Percentiles rank a stretch among this genome's conserved stretches.
Evolutionary conservation across 2,113 vertebrate species (phyloP).

Genomic region (Zeus faber): DNA sequence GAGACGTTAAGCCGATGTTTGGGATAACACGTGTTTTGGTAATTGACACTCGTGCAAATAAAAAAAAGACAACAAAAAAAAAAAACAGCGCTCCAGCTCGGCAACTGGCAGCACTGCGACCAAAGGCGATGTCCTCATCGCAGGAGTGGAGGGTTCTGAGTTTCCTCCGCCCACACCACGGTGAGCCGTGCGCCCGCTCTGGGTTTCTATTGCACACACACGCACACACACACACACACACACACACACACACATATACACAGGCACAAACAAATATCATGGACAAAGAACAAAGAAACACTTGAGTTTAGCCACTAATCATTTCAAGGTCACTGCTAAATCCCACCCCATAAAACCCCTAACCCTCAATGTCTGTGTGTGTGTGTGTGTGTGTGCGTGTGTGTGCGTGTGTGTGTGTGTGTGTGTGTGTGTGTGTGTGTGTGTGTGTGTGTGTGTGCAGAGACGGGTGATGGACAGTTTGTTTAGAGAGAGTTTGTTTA

Average conservation of each 20-base stretch:
- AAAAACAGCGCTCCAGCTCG: background rate
- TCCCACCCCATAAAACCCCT: too few relatives aligned
- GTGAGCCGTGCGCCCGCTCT: constrained; percentile 33
- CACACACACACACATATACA: constrained; percentile 31
- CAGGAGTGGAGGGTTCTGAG: constrained; percentile 32
- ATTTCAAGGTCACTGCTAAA: constrained; percentile 48
- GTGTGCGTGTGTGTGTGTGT: too few relatives aligned
- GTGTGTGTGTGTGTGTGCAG: too few relatives aligned
- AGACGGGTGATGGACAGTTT: too few relatives aligned
- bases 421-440: too few relatives aligned
- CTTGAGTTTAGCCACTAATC: constrained; percentile 55
- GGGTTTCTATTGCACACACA: constrained; percentile 42
- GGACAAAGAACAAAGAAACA: background rate
- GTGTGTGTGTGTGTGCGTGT: too few relatives aligned
- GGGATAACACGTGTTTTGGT: constrained; percentile 34
- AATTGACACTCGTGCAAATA: constrained; percentile 33
- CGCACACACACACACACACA: constrained; percentile 13
- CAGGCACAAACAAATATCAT: background rate
- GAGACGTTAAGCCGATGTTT: constrained; percentile 19
- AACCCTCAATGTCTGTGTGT: too few relatives aligned
- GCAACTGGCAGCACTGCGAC: constrained; percentile 53
- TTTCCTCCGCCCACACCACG: constrained; percentile 52
- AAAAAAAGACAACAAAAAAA: constrained; percentile 40
- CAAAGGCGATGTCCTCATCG: constrained; percentile 51
- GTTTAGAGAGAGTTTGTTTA: too few relatives aligned